Evolutionary conservation across 2,888 invertebrate genomes (phyloP).

Genomic region (Strigamia crassipes): DNA sequence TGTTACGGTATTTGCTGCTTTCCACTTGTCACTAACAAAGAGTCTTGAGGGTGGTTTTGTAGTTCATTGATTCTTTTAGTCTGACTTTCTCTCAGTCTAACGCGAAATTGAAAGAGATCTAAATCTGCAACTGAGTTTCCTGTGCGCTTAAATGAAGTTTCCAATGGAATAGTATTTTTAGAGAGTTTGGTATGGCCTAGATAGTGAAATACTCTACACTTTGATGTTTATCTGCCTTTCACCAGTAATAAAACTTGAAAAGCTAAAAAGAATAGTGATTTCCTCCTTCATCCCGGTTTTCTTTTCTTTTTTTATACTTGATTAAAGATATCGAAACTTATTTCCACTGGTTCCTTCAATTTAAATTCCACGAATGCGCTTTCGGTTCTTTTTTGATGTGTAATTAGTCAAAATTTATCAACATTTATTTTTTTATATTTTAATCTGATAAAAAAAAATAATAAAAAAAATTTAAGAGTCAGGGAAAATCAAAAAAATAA

Average conservation of each 20-base stretch:
- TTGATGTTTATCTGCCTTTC: slow-evolving; percentile 21
- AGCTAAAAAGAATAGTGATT: slow-evolving; percentile 28
- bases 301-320: background rate
- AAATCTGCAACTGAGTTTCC: slow-evolving; percentile 37
- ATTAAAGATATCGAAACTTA: slow-evolving; percentile 18
- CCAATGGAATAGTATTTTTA: slow-evolving; percentile 24
- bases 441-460: background rate
- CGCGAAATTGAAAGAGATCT: slow-evolving; percentile 34
- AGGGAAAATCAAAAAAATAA: background rate
- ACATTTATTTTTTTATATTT: background rate
- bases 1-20: slow-evolving; percentile 25
- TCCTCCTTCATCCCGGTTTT: slow-evolving; percentile 1
- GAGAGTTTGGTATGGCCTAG: slow-evolving; percentile 3
- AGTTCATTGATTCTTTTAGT: slow-evolving; percentile 34
- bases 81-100: slow-evolving; percentile 37
- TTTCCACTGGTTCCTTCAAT: background rate
- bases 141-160: slow-evolving; percentile 31
- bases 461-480: background rate
- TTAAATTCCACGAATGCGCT: background rate
- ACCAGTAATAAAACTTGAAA: slow-evolving; percentile 27
- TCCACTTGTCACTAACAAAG: slow-evolving; percentile 34
- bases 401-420: slow-evolving; percentile 1
- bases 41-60: slow-evolving; percentile 31
- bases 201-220: slow-evolving; percentile 28
- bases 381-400: background rate